phyloP scores from a whole-genome alignment of 92 coral and sea anemone genomes.

The Isaurus tuberculatus region DNA sequence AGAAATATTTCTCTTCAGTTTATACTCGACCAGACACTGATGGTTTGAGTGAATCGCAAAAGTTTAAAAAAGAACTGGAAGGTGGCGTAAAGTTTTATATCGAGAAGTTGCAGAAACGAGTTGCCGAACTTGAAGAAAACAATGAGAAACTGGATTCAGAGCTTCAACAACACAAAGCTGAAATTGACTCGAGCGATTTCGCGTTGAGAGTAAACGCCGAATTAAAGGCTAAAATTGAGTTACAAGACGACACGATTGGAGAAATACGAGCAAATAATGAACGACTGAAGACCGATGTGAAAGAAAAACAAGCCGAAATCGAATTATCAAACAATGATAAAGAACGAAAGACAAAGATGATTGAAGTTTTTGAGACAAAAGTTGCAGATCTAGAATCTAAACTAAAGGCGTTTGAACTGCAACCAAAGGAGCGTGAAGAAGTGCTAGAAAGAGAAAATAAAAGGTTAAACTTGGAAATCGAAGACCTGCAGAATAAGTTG shows the following conservation, averaged over 20 bases:
- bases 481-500: slow-evolving; percentile 53
- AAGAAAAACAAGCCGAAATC: slow-evolving; percentile 38
- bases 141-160: slow-evolving; percentile 33
- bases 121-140: slow-evolving; percentile 34
- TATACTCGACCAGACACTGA: slow-evolving; percentile 19
- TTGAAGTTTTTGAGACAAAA: slow-evolving; percentile 23
- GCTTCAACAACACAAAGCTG: slow-evolving; percentile 43
- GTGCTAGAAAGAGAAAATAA: slow-evolving; percentile 62
- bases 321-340: slow-evolving; percentile 29
- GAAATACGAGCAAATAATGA: slow-evolving; percentile 38
- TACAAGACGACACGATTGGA: slow-evolving; percentile 27
- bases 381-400: slow-evolving; percentile 26
- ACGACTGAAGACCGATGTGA: slow-evolving; percentile 29
- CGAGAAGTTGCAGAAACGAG: slow-evolving; percentile 44
- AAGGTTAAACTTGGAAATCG: slow-evolving; percentile 53
- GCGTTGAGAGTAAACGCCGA: slow-evolving; percentile 37
- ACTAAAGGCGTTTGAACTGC: slow-evolving; percentile 28
- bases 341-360: slow-evolving; percentile 39
- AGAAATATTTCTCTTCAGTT: slow-evolving; percentile 31
- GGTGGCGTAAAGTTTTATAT: slow-evolving; percentile 36
- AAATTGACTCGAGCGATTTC: slow-evolving; percentile 42
- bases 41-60: slow-evolving; percentile 9
- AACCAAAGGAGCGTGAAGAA: slow-evolving; percentile 33
- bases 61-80: slow-evolving; percentile 39
- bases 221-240: slow-evolving; percentile 41